Conservation (phyloP, 2,113 vertebrate species). For the Antigone vipio region DNA sequence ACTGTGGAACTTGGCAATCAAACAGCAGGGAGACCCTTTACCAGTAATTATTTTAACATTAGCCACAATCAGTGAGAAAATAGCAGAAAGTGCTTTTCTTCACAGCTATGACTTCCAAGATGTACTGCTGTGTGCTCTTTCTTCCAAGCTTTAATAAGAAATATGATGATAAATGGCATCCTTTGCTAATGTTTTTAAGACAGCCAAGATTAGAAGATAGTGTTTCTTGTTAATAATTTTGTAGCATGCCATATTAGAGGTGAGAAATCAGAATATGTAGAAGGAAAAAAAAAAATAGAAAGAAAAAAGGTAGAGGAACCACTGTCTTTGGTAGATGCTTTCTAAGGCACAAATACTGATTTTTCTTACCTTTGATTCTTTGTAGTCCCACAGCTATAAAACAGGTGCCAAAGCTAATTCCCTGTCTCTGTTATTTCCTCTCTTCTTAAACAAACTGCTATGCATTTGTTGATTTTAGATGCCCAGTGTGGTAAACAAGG, state of each 20-base stretch:
- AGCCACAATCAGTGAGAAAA: constrained; percentile 60
- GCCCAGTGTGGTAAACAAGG: background rate
- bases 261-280: background rate
- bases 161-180: constrained; percentile 64
- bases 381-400: background rate
- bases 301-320: background rate
- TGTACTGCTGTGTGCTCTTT: constrained; percentile 61
- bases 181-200: constrained; percentile 62
- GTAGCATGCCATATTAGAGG: background rate
- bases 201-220: constrained; percentile 42
- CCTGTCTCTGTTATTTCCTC: background rate
- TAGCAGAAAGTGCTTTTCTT: constrained; percentile 63
- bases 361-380: background rate
- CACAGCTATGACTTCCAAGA: constrained; percentile 55
- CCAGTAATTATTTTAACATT: constrained; percentile 72
- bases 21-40: constrained; percentile 53
- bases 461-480: background rate
- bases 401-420: background rate
- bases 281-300: background rate
- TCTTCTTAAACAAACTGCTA: background rate
- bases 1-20: constrained; percentile 44
- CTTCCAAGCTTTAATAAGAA: constrained; percentile 69
- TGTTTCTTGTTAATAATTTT: constrained; percentile 36
- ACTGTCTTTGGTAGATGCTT: background rate
- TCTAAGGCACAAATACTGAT: background rate